Evolutionary conservation across 1,140 invertebrate species (phyloP), one percentile per base, ranked within the genome.

Genomic region (Drosophila guanche): DNA sequence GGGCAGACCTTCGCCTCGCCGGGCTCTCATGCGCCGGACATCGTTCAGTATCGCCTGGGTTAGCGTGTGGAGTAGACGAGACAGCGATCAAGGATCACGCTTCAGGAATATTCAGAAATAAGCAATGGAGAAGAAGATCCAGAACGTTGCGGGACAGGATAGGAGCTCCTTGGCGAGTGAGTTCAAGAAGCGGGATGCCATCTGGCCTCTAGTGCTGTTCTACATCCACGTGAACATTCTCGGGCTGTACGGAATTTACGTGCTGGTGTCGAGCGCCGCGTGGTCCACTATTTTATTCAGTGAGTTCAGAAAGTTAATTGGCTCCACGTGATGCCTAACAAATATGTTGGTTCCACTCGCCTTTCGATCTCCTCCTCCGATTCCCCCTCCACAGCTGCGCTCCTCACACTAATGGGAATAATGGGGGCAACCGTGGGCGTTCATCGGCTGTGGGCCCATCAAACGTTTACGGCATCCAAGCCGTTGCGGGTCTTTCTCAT

Each of bases 401-500:
- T 93, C 0, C 80, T 95, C 47, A 94, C 94, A 40, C 78, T 93
- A 1, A 74, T 96, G 5, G 94, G 93, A 5, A 93, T 93, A 3
- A 68, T 97, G 45, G 96, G 96, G 5, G 92, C 97, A 3, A 98
- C 97, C 1, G 95, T 95, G 40, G 98, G 98, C 1, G 95, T 96
- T 1, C 98, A 99, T 90, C 93, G 98, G 69, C 91, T 98, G 14
- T 99, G 97, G 97, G 94, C 97, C 0, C 98, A 99, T 92, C 90
- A 93, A 40, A 93, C 96, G 0, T 99, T 97, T 90, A 94, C 95
- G 78, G 97, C 97, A 1, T 93, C 90, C 47, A 92, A 93, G 0
- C 93, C 94, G 2, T 79, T 98, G 1, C 93, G 95, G 72, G 89
- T 97, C n/a, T 92, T 97, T 42, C 92, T 99, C 0, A 95, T 96